Percentiles rank a stretch among this genome's conserved stretches.
Evolutionary conservation across 2,888 invertebrate genomes (phyloP).

Genomic region (Amphiduros pacificus): DNA sequence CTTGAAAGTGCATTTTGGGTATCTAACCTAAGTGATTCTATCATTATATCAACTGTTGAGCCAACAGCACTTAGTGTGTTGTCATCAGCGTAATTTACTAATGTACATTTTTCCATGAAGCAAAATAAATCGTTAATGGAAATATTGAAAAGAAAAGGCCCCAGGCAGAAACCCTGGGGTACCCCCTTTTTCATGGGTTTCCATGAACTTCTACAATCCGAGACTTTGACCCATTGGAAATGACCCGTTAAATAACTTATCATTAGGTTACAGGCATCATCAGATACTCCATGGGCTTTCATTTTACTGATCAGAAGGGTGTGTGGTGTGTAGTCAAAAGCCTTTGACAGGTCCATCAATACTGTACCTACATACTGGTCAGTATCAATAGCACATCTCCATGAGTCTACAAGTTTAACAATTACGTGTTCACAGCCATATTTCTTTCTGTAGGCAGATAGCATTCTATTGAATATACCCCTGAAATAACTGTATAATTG

Average conservation of each 20-base stretch:
- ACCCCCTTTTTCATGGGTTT: not conserved
- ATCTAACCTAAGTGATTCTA: not conserved
- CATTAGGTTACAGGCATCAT: not conserved
- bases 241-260: not conserved
- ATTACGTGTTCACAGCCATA: not conserved
- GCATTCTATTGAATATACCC: not conserved
- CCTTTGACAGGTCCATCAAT: not conserved
- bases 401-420: not conserved
- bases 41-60: too few species aligned
- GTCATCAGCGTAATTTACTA: not conserved
- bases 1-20: not conserved
- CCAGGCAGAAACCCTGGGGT: not conserved
- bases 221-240: not conserved
- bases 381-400: not conserved
- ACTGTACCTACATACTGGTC: not conserved
- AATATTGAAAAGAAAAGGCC: not conserved
- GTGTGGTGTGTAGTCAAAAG: not conserved
- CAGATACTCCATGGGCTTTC: not conserved
- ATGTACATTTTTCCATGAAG: not conserved
- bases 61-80: not conserved
- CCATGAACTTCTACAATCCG: not conserved
- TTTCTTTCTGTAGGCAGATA: not conserved
- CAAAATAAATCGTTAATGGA: not conserved
- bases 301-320: not conserved
- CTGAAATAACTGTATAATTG: not conserved